These are phyloP conservation scores for Orchestes rusci DNA, from an alignment of 2,888 invertebrate species.

Conservation along the genomic window DNA sequence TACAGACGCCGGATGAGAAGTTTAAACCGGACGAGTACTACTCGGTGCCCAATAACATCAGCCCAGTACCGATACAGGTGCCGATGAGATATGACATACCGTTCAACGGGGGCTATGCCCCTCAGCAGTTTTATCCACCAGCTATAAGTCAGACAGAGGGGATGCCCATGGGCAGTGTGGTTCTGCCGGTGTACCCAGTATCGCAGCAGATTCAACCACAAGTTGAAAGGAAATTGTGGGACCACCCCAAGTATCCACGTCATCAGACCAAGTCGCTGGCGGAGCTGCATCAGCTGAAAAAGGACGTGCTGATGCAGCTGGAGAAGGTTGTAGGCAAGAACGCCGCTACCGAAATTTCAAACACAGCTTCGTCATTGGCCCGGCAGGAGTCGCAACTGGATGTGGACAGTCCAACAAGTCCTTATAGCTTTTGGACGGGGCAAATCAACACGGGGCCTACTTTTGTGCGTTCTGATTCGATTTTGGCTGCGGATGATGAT, in stretches of 20 bases:
- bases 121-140: conserved; percentile 36
- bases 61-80: conserved; percentile 37
- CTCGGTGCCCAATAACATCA: conserved; percentile 33
- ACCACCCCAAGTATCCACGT: conserved; percentile 32
- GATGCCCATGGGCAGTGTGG: conserved; percentile 30
- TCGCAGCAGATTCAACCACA: conserved; percentile 26
- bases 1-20: conserved; percentile 39
- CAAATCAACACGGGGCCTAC: conserved; percentile 37
- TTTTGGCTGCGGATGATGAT: conserved; percentile 55
- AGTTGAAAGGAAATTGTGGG: conserved; percentile 30
- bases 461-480: conserved; percentile 49
- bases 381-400: conserved; percentile 40
- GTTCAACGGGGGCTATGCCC: conserved; percentile 33
- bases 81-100: conserved; percentile 38
- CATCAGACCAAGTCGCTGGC: conserved; percentile 49
- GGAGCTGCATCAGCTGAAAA: conserved; percentile 53
- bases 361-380: conserved; percentile 41
- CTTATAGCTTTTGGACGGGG: conserved; percentile 40
- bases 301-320: conserved; percentile 54
- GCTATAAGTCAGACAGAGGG: conserved; percentile 27
- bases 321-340: conserved; percentile 53
- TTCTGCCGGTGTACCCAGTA: conserved; percentile 38
- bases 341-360: conserved; percentile 42
- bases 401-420: conserved; percentile 39
- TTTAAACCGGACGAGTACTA: conserved; percentile 39